A percentile compares a stretch with the other conserved stretches of the same genome.
phyloP scores from a whole-genome alignment of 2,113 vertebrate genomes.

The Petaurus breviceps region DNA sequence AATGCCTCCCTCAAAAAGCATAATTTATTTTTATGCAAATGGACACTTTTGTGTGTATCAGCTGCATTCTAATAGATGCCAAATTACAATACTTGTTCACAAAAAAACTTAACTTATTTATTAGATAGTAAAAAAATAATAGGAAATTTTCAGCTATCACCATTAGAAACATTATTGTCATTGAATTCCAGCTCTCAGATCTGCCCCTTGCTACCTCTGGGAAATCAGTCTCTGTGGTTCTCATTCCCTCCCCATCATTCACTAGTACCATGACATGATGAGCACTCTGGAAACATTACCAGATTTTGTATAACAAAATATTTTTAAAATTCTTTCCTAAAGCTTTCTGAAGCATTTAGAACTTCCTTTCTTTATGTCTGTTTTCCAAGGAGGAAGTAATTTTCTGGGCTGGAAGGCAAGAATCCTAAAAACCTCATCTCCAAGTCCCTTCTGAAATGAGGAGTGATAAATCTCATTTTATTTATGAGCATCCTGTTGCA shows the following conservation, averaged over 20 bases:
- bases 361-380: conserved; percentile 3
- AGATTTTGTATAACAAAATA: conserved; percentile 23
- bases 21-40: not conserved
- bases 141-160: conserved; percentile 36
- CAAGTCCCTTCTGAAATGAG: not conserved
- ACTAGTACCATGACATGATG: not conserved
- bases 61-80: conserved; percentile 57
- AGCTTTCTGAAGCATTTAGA: not conserved
- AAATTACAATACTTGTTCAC: conserved; percentile 64
- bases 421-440: not conserved
- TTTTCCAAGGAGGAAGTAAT: conserved; percentile 27
- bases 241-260: not conserved
- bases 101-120: conserved; percentile 52
- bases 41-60: conserved; percentile 52
- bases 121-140: conserved; percentile 28
- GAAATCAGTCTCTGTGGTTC: not conserved
- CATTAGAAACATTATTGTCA: conserved; percentile 5
- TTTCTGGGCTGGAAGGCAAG: not conserved
- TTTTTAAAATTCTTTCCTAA: not conserved
- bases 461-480: conserved; percentile 19
- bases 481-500: conserved; percentile 25
- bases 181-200: not conserved
- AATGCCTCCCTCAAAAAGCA: not conserved
- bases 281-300: not conserved
- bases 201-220: not conserved